Percentiles rank a stretch among this genome's conserved stretches.
phyloP scores from a whole-genome alignment of 2,113 vertebrate species.

The Nymphicus hollandicus region DNA sequence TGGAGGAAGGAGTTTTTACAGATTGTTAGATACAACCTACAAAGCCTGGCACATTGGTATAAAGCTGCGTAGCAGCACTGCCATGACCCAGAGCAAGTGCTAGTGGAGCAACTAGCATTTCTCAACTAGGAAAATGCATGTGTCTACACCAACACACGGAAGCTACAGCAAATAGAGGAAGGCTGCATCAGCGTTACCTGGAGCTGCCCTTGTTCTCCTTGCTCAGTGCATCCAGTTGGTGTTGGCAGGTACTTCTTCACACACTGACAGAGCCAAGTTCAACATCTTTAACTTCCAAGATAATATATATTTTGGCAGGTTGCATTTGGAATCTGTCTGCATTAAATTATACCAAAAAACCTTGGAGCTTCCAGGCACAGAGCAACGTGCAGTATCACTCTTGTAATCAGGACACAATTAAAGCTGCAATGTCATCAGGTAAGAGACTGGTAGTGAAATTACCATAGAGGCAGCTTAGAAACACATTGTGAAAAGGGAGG shows the following conservation, averaged over 20 bases:
- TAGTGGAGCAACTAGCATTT: not conserved
- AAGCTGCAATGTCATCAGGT: not conserved
- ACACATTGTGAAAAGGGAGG: not conserved
- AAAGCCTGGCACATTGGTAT: rapidly evolving
- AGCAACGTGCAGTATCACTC: not conserved
- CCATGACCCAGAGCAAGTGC: rapidly evolving
- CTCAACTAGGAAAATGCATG: not conserved
- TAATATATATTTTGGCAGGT: not conserved
- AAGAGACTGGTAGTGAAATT: not conserved
- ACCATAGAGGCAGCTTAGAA: not conserved
- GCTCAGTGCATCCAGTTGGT: not conserved
- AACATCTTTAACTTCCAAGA: not conserved
- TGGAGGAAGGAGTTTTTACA: not conserved
- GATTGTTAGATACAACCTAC: not conserved
- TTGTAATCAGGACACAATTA: not conserved
- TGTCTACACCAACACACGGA: rapidly evolving
- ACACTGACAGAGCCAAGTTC: not conserved
- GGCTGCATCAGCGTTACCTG: not conserved
- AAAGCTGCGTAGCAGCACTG: not conserved
- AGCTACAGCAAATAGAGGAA: not conserved
- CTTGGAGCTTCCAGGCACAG: not conserved
- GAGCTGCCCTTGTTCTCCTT: not conserved
- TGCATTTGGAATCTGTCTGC: not conserved
- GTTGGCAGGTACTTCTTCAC: not conserved
- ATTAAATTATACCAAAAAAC: not conserved